Evolutionary conservation across 1,140 invertebrate genomes (phyloP).

Genomic region (Hylaeus anthracinus): DNA sequence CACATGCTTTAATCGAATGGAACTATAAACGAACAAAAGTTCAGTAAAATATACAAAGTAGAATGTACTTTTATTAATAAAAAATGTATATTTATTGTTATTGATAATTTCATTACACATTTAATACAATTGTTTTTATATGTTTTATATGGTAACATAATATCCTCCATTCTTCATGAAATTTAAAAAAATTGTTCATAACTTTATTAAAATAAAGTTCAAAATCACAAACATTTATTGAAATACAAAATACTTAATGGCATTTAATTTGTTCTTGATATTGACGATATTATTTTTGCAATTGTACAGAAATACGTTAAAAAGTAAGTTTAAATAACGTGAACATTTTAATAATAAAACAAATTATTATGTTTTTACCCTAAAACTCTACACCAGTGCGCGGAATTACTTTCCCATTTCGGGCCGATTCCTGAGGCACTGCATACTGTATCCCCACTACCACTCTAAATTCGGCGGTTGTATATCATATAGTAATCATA

Average conservation of each 20-base stretch:
- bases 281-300: background rate
- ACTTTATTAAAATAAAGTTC: background rate
- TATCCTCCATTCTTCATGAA: background rate
- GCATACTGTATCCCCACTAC: too few species aligned
- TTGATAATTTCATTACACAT: background rate
- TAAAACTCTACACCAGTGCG: too few species aligned
- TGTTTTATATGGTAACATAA: background rate
- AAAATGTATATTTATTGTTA: constrained; percentile 14
- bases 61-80: background rate
- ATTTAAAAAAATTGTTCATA: background rate
- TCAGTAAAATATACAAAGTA: background rate
- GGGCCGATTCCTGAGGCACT: too few species aligned
- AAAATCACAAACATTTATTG: too few species aligned
- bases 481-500: too few species aligned
- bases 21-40: background rate
- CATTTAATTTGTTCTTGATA: background rate
- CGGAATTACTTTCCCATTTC: too few species aligned
- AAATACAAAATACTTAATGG: too few species aligned
- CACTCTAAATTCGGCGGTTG: too few species aligned
- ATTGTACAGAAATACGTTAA: too few species aligned
- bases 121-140: background rate
- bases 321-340: too few species aligned
- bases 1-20: background rate
- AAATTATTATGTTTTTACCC: background rate
- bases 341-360: background rate